Evolutionary conservation across 2,797 vertebrate genomes (phyloP).

Genomic region (Tolypeutes matacus): DNA sequence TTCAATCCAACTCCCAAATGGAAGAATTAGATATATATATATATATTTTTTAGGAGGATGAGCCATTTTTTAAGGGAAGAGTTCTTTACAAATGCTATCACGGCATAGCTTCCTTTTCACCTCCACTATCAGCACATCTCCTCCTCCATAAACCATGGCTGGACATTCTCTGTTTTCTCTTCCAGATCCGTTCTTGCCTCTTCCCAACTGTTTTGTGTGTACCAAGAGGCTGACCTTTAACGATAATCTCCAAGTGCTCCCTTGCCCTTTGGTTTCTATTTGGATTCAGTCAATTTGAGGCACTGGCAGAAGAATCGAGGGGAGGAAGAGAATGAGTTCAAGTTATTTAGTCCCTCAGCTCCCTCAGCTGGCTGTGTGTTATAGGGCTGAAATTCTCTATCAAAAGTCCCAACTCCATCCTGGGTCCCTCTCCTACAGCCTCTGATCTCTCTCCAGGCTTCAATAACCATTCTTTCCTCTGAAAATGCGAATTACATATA

Average conservation of each 20-base stretch:
- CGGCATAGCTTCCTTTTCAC: not conserved
- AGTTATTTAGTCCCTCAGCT: not conserved
- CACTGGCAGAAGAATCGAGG: not conserved
- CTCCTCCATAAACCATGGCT: not conserved
- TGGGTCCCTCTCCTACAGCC: not conserved
- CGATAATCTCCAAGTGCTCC: not conserved
- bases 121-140: not conserved
- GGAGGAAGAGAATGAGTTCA: not conserved
- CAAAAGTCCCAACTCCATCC: not conserved
- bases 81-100: not conserved
- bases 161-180: not conserved
- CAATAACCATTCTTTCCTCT: not conserved
- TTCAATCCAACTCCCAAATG: slow-evolving; percentile 11
- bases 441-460: not conserved
- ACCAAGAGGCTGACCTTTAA: not conserved
- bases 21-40: not conserved
- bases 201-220: not conserved
- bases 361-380: not conserved
- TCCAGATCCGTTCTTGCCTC: not conserved
- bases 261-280: not conserved
- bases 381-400: not conserved
- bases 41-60: not conserved
- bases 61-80: not conserved
- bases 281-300: not conserved
- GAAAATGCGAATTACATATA: slow-evolving; percentile 18